Conservation (phyloP, 1,140 invertebrate genomes). For the Anadara kagoshimensis region DNA sequence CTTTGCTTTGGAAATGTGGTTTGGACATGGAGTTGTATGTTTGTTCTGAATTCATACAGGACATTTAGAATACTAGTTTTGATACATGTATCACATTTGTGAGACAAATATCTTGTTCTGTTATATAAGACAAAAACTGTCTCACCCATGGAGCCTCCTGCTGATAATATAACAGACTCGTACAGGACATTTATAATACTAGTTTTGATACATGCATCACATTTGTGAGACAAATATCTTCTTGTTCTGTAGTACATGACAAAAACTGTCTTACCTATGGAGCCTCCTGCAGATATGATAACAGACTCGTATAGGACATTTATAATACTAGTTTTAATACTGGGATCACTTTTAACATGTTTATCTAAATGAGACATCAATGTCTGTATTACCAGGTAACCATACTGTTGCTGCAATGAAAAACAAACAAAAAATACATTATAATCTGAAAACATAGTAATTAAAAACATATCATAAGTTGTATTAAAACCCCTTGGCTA, state of each 20-base stretch:
- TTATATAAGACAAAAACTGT: neutral
- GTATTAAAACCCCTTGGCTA: too few relatives aligned
- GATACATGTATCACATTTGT: too few relatives aligned
- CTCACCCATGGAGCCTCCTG: slow-evolving; percentile 92
- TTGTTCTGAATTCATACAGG: too few relatives aligned
- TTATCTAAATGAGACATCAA: slow-evolving; percentile 94
- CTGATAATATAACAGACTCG: slow-evolving; percentile 84
- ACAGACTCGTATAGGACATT: slow-evolving; percentile 97
- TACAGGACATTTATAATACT: neutral
- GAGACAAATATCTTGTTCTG: neutral
- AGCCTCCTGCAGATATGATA: slow-evolving; percentile 95
- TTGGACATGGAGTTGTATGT: too few relatives aligned
- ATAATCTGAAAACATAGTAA: too few relatives aligned
- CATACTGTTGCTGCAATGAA: slow-evolving; percentile 90
- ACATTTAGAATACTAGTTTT: too few relatives aligned
- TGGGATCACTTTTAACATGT: slow-evolving; percentile 84
- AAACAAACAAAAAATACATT: neutral
- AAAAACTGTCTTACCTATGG: slow-evolving; percentile 81
- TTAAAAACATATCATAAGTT: too few relatives aligned
- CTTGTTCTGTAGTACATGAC: neutral
- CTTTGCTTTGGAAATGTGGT: too few relatives aligned
- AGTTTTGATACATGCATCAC: too few relatives aligned
- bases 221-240: neutral
- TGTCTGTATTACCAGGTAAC: slow-evolving; percentile 96
- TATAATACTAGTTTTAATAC: slow-evolving; percentile 93